Percentiles rank a stretch among this genome's conserved stretches.
These are phyloP conservation scores for Drosophila nigrodunni DNA, from an alignment of 1,140 invertebrate species.

Conservation along the genomic window DNA sequence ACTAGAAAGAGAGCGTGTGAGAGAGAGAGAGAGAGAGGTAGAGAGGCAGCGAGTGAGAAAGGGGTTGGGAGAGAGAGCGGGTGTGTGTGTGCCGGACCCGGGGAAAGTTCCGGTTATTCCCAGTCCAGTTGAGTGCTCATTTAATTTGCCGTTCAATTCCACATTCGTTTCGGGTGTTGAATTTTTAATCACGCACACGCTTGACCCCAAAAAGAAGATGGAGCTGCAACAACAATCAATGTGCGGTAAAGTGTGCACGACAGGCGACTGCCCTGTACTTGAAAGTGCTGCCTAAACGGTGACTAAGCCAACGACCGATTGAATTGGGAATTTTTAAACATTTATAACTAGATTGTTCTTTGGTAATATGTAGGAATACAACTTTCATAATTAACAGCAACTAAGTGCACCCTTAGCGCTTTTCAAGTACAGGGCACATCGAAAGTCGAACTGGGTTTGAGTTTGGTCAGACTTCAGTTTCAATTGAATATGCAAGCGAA, in stretches of 20 bases:
- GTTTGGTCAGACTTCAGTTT: constrained; percentile 29
- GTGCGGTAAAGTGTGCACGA: no score
- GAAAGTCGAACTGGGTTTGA: neutral
- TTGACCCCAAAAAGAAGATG: constrained; percentile 47
- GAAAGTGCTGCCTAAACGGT: no score
- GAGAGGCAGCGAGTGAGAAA: neutral
- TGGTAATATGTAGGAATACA: no score
- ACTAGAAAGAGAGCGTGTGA: neutral
- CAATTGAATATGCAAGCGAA: constrained; percentile 72
- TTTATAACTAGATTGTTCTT: no score
- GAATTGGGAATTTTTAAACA: no score
- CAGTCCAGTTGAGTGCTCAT: constrained; percentile 51
- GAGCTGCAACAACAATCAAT: neutral
- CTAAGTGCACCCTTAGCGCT: no score
- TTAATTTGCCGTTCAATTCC: constrained; percentile 80
- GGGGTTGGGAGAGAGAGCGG: neutral
- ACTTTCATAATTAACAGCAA: no score
- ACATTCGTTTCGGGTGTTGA: constrained; percentile 80
- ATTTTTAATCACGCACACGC: constrained; percentile 78
- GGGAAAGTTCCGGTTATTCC: constrained; percentile 16
- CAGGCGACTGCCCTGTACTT: no score
- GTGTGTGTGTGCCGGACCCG: neutral
- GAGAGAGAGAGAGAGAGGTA: neutral
- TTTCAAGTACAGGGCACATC: neutral
- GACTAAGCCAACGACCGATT: no score